Evolutionary conservation across 2,888 invertebrate species (phyloP).

Genomic region (Slavum lentiscoides): DNA sequence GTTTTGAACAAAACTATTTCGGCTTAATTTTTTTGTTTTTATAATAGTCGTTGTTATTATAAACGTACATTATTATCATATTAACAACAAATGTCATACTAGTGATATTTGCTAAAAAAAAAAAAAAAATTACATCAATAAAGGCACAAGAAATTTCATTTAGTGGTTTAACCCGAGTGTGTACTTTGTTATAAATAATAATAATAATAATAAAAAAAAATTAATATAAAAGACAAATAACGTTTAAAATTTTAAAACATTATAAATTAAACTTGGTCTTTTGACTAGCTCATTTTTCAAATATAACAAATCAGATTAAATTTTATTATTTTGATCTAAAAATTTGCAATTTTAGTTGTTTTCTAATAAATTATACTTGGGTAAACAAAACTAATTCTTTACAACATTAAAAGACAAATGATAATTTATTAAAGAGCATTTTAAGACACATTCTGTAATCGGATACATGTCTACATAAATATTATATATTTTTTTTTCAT

Average conservation of each 20-base stretch:
- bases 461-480: constrained; percentile 50
- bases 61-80: constrained; percentile 45
- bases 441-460: constrained; percentile 43
- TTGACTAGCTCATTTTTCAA: constrained; percentile 40
- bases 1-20: constrained; percentile 21
- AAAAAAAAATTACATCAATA: constrained; percentile 22
- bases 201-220: constrained; percentile 14
- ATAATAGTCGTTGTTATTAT: constrained; percentile 38
- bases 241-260: constrained; percentile 34
- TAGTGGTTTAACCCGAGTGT: constrained; percentile 31
- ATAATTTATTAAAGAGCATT: constrained; percentile 15
- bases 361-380: constrained; percentile 28
- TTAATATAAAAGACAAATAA: constrained; percentile 45
- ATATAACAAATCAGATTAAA: constrained; percentile 33
- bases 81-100: constrained; percentile 37
- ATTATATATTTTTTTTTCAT: constrained; percentile 30
- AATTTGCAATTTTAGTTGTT: constrained; percentile 32
- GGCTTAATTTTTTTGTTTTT: constrained; percentile 15
- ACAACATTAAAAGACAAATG: constrained; percentile 44
- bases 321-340: constrained; percentile 50
- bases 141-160: constrained; percentile 48
- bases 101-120: constrained; percentile 38
- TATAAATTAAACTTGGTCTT: constrained; percentile 46
- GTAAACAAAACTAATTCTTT: constrained; percentile 34
- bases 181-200: constrained; percentile 3